Evolutionary conservation across 2,113 vertebrate species (phyloP).

Genomic region (Sebastes fasciatus): DNA sequence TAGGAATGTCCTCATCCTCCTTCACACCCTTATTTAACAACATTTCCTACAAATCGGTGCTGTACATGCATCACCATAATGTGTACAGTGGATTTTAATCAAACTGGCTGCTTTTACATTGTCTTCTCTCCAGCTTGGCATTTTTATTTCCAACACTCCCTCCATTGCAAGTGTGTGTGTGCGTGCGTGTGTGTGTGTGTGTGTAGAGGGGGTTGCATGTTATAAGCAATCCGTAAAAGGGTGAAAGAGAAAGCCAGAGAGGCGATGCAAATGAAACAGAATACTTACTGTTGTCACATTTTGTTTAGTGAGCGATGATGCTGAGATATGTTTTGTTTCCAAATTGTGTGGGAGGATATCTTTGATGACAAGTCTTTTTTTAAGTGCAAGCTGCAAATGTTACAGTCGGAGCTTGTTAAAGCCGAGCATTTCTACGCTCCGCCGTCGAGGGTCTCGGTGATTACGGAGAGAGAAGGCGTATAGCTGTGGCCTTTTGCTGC

Average conservation of each 20-base stretch:
- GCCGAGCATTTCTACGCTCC: slow-evolving; percentile 29
- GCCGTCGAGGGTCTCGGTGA: slow-evolving; percentile 53
- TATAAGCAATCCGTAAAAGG: slow-evolving; percentile 6
- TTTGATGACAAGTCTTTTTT: slow-evolving; percentile 62
- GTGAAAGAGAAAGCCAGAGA: slow-evolving; percentile 6
- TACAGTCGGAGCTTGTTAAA: slow-evolving; percentile 70
- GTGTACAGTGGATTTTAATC: slow-evolving; percentile 33
- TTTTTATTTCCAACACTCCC: slow-evolving; percentile 14
- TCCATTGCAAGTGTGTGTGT: slow-evolving; percentile 19
- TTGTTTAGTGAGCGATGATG: slow-evolving; percentile 45
- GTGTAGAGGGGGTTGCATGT: background rate
- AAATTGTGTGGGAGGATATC: slow-evolving; percentile 62
- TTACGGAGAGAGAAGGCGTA: slow-evolving; percentile 51
- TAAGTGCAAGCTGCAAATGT: slow-evolving; percentile 65
- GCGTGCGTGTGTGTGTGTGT: background rate
- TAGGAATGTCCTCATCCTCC: slow-evolving; percentile 6
- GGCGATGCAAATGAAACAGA: slow-evolving; percentile 31
- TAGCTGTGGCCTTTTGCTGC: slow-evolving; percentile 38
- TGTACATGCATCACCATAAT: slow-evolving; percentile 15
- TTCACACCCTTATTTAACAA: background rate
- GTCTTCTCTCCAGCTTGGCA: slow-evolving; percentile 14
- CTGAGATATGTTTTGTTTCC: slow-evolving; percentile 61
- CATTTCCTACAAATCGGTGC: background rate
- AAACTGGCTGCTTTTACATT: slow-evolving; percentile 23
- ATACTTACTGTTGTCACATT: slow-evolving; percentile 60